Evolutionary conservation across 2,888 invertebrate species (phyloP).

Genomic region (Drosophila austrosaltans): DNA sequence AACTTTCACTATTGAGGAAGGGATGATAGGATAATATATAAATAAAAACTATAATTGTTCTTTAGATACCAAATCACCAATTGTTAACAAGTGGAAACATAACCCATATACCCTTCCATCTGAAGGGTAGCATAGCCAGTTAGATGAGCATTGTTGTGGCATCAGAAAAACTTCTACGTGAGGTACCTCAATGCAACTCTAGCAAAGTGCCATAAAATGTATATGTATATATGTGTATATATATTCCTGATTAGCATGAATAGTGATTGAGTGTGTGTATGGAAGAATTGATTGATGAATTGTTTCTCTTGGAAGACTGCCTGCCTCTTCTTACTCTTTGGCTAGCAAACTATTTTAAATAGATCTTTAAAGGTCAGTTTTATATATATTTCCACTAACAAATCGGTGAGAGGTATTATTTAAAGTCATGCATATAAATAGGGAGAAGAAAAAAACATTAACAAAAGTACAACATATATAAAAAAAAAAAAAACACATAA

Average conservation of each 20-base stretch:
- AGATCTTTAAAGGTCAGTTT: not conserved
- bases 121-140: not conserved
- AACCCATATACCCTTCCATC: not conserved
- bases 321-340: not conserved
- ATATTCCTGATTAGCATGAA: too few species aligned
- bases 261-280: too few species aligned
- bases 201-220: too few species aligned
- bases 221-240: too few species aligned
- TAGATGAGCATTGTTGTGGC: too few species aligned
- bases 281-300: not conserved
- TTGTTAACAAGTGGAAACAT: not conserved
- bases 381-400: not conserved
- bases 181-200: too few species aligned
- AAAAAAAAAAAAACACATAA: slow-evolving; percentile 12
- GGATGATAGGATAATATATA: not conserved
- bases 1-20: slow-evolving; percentile 3
- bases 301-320: not conserved
- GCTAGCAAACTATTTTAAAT: not conserved
- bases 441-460: slow-evolving; percentile 18
- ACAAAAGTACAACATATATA: slow-evolving; percentile 37
- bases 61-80: not conserved
- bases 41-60: slow-evolving; percentile 17
- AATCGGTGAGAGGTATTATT: not conserved
- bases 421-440: slow-evolving; percentile 11
- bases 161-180: too few species aligned